Evolutionary conservation across 2,113 vertebrate species (phyloP).

Genomic region (Otocyon megalotis): DNA sequence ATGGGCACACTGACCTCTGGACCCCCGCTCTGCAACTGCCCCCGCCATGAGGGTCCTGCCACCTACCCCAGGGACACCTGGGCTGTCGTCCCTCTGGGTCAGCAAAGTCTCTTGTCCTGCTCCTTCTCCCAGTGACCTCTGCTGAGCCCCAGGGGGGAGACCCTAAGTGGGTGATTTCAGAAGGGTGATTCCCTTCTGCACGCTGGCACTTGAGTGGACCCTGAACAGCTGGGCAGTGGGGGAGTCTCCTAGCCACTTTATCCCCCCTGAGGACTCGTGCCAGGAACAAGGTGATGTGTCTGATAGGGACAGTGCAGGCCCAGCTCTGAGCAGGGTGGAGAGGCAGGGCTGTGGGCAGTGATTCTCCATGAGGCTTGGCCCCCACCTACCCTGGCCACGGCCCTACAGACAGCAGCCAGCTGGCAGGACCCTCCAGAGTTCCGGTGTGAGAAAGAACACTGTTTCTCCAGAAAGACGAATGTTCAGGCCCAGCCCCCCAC

Average conservation of each 20-base stretch:
- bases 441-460: not conserved
- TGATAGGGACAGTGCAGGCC: accelerated
- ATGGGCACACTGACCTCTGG: not conserved
- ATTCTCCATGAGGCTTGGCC: accelerated
- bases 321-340: accelerated
- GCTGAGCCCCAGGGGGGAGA: accelerated
- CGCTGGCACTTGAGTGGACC: not conserved
- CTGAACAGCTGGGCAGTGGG: accelerated
- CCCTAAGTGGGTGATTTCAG: not conserved
- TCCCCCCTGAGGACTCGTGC: too few species aligned
- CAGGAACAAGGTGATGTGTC: accelerated
- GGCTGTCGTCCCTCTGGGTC: not conserved
- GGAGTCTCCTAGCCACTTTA: accelerated
- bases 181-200: accelerated
- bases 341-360: not conserved
- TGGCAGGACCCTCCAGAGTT: not conserved
- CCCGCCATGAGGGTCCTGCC: too few species aligned
- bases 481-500: not conserved
- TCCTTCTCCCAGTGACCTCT: accelerated
- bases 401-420: not conserved
- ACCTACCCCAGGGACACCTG: too few species aligned
- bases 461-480: not conserved
- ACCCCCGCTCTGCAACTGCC: not conserved
- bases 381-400: too few species aligned
- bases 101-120: too few species aligned